These are phyloP conservation scores for Lipophrys pholis DNA, from an alignment of 2,113 vertebrate species.

Conservation along the genomic window DNA sequence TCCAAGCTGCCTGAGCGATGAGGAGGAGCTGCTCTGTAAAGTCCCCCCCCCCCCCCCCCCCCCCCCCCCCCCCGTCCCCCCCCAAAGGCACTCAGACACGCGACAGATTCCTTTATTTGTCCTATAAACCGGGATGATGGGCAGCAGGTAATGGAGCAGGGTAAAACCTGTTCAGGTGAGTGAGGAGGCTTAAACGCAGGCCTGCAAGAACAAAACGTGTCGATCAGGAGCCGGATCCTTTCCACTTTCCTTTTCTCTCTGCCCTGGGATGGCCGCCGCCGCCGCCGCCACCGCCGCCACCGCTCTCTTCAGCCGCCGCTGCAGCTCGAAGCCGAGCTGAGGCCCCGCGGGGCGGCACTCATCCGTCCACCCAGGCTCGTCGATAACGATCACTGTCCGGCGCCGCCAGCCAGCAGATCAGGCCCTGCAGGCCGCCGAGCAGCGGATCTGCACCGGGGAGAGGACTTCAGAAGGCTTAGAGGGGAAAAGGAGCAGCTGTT, in stretches of 20 bases:
- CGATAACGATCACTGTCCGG: constrained; percentile 72
- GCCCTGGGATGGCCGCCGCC: no score
- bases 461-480: constrained; percentile 41
- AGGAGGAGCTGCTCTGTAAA: constrained; percentile 24
- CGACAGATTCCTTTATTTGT: constrained; percentile 66
- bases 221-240: no score
- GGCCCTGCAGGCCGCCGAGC: constrained; percentile 31
- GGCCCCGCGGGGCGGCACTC: constrained; percentile 48
- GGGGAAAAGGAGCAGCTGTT: constrained; percentile 14
- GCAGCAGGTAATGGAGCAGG: constrained; percentile 58
- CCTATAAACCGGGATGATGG: constrained; percentile 45
- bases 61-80: no score
- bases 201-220: constrained; percentile 12
- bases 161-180: constrained; percentile 30
- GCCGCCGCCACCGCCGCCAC: no score
- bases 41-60: constrained; percentile 3
- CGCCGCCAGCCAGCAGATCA: constrained; percentile 51
- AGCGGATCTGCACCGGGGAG: constrained; percentile 18
- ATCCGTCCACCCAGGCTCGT: constrained; percentile 41
- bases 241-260: no score
- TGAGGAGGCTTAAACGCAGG: constrained; percentile 25
- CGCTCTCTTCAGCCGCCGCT: neutral
- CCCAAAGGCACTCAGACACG: constrained; percentile 31
- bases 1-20: constrained; percentile 48
- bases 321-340: constrained; percentile 11